Conservation (phyloP, 1,140 invertebrate genomes). For the Parapsyche elsis region DNA sequence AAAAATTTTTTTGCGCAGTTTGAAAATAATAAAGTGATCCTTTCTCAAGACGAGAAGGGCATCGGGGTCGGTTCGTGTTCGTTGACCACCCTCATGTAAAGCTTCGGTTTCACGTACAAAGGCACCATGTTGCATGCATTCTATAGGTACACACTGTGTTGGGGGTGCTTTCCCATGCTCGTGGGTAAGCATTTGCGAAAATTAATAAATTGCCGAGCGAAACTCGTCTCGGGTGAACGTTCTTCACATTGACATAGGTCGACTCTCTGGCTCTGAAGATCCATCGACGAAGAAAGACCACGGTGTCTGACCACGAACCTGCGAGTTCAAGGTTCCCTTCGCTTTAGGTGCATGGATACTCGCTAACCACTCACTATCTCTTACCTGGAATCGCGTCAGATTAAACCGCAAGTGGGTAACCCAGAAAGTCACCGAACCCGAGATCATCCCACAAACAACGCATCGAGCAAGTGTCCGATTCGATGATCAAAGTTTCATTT, state of each 20-base stretch:
- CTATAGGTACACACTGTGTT: no score
- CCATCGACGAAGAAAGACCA: constrained; percentile 17
- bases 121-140: no score
- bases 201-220: not conserved
- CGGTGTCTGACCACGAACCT: constrained; percentile 16
- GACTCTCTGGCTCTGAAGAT: not conserved
- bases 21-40: no score
- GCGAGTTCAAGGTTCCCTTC: constrained; percentile 19
- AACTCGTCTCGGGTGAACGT: constrained; percentile 1
- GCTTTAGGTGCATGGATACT: not conserved
- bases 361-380: constrained; percentile 8
- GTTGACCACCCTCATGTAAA: no score
- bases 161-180: no score
- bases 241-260: constrained; percentile 7
- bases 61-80: no score
- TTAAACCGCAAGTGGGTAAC: constrained; percentile 36
- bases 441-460: no score
- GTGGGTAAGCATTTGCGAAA: not conserved
- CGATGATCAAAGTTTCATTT: no score
- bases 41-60: no score
- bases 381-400: constrained; percentile 28
- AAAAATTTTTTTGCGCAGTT: no score
- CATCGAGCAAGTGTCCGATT: no score
- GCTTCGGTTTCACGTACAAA: no score
- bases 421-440: not conserved